Base-by-base conservation (phyloP, 2,797 vertebrate genomes). In the Sebastes hubbsi region DNA sequence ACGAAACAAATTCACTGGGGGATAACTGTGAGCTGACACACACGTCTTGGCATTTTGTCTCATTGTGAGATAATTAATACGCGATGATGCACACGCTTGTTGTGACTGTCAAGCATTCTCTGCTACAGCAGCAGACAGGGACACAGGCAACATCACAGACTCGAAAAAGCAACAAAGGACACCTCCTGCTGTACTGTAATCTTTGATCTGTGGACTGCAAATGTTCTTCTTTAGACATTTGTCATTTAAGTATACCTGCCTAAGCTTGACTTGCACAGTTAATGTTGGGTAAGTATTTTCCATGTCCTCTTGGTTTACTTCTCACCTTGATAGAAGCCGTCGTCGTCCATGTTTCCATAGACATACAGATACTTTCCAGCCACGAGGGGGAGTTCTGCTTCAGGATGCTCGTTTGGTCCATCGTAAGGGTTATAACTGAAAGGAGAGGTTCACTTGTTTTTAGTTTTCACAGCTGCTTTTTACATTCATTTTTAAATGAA, bases 301-400 rank as follows among this genome's bases (percentile, higher is more conserved):
- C 6, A 68, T 38, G 13, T 55, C 16, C 52, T 36, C 3, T 27
- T 9, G 1, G 54, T 71, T 46, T 13, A 29, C 30, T 32, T 81
- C 92, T 90, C 85, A 99, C 99, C 99, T 97, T 99, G 97, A 22
- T 98, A 99, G 94, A 99, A 99, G 49, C 99, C 99, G 11, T 99
- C 98, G 68, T 99, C 99, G 1, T 99, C 99, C 98, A 99, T 99
- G 90, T 97, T 96, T 74, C 99, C 99, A 18, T 99, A 99, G 16
- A 99, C 96, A 5, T 99, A 99, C 9, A 99, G 96, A 92, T 99
- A 99, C 85, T 99, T 99, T 85, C 99, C 99, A 59, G 98, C 97
- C 72, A 98, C 97, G 84, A 99, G 98, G 58, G 99, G 99, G 82
- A 99, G 98, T 88, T 99, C 99, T 3, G 99, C 99, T 81, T 99